phyloP scores from a whole-genome alignment of 2,888 invertebrate genomes.

The Anthoptus insignis region DNA sequence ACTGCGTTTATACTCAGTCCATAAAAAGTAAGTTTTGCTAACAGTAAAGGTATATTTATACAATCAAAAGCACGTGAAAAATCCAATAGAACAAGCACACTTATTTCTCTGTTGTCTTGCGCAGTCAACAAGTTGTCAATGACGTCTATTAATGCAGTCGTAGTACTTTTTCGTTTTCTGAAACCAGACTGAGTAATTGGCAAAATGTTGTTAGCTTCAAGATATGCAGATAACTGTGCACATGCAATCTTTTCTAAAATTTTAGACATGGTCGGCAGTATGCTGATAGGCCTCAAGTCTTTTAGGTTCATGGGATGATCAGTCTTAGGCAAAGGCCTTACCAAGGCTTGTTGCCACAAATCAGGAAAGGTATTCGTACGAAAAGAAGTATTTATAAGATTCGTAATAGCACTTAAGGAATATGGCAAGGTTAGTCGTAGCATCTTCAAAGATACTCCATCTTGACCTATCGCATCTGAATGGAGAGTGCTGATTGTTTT shows the following conservation, averaged over 20 bases:
- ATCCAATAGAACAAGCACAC: neutral
- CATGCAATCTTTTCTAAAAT: conserved; percentile 1
- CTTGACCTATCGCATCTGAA: neutral
- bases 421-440: neutral
- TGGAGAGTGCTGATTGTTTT: neutral
- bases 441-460: neutral
- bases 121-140: neutral
- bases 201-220: neutral
- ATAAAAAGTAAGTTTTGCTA: too few species aligned
- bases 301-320: neutral
- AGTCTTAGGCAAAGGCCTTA: neutral
- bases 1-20: too few species aligned
- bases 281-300: neutral
- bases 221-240: neutral
- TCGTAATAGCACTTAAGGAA: too few species aligned
- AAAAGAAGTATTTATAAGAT: neutral
- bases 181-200: neutral
- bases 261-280: neutral
- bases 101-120: neutral
- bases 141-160: neutral
- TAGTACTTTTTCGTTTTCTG: neutral
- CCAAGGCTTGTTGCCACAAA: neutral
- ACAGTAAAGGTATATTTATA: too few species aligned
- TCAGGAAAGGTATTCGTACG: neutral
- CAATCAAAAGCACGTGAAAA: neutral